Conservation (phyloP, 2,888 invertebrate species). For the Drosophila niveifrons region DNA sequence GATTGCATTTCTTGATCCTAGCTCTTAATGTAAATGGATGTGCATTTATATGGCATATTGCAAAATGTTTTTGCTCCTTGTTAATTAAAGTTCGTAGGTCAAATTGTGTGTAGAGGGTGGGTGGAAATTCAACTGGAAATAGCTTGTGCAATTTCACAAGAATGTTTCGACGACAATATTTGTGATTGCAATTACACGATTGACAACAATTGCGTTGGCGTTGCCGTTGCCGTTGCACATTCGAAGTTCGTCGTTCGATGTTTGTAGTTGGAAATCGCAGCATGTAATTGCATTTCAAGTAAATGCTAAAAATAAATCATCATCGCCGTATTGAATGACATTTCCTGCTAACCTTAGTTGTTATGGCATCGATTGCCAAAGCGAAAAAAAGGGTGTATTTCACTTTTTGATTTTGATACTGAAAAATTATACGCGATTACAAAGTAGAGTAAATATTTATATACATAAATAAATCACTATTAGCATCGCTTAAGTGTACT, state of each 20-base stretch:
- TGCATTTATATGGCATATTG: neutral
- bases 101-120: slow-evolving; percentile 15
- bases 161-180: neutral
- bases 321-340: slow-evolving; percentile 12
- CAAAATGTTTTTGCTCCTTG: slow-evolving; percentile 1
- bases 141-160: slow-evolving; percentile 3
- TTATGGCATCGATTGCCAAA: neutral
- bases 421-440: too few species aligned
- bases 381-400: too few species aligned
- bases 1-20: slow-evolving; percentile 1
- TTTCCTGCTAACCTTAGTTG: slow-evolving; percentile 8
- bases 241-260: too few species aligned
- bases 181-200: neutral
- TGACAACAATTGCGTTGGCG: slow-evolving; percentile 32
- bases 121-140: slow-evolving; percentile 11
- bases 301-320: neutral
- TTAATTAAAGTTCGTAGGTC: slow-evolving; percentile 29
- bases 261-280: slow-evolving; percentile 1
- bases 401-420: too few species aligned
- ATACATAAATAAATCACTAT: too few species aligned
- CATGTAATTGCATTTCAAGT: slow-evolving; percentile 25
- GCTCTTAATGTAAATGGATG: slow-evolving; percentile 5
- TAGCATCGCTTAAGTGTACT: too few species aligned
- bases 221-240: neutral
- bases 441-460: too few species aligned